Conservation (phyloP, 1,140 invertebrate species). For the Drosophila rufa region DNA sequence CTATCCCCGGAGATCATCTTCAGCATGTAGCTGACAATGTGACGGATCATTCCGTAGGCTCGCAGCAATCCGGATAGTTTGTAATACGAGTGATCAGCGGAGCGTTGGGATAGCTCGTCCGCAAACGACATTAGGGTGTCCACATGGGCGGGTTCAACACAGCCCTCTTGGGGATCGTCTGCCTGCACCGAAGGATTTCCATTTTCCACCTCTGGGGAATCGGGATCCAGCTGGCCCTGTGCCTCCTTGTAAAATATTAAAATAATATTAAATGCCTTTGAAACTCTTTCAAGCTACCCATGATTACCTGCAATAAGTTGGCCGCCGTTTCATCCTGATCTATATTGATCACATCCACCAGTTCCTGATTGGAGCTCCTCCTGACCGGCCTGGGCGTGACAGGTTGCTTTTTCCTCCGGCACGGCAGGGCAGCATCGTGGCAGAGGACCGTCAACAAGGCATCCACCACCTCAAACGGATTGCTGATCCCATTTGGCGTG, state of each 20-base stretch:
- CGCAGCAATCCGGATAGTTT: constrained; percentile 89
- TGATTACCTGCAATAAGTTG: constrained; percentile 41
- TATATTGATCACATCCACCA: constrained; percentile 83
- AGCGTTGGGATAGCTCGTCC: constrained; percentile 90
- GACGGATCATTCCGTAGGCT: constrained; percentile 91
- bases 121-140: constrained; percentile 90
- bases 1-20: constrained; percentile 91
- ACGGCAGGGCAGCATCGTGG: constrained; percentile 92
- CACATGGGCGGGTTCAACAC: constrained; percentile 87
- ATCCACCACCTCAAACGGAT: constrained; percentile 91
- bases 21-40: constrained; percentile 92
- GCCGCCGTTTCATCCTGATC: constrained; percentile 77
- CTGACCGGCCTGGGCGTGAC: constrained; percentile 21
- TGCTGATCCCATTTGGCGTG: constrained; percentile 87
- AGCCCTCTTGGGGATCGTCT: constrained; percentile 57
- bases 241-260: constrained; percentile 1
- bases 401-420: constrained; percentile 83
- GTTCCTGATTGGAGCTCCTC: constrained; percentile 69
- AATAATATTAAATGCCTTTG: background rate
- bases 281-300: no score
- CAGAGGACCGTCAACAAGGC: constrained; percentile 93
- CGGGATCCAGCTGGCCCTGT: constrained; percentile 23
- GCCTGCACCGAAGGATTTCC: constrained; percentile 33
- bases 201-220: constrained; percentile 29
- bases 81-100: constrained; percentile 88